Evolutionary conservation across 2,888 invertebrate genomes (phyloP).

Genomic region (Maniola hyperantus): DNA sequence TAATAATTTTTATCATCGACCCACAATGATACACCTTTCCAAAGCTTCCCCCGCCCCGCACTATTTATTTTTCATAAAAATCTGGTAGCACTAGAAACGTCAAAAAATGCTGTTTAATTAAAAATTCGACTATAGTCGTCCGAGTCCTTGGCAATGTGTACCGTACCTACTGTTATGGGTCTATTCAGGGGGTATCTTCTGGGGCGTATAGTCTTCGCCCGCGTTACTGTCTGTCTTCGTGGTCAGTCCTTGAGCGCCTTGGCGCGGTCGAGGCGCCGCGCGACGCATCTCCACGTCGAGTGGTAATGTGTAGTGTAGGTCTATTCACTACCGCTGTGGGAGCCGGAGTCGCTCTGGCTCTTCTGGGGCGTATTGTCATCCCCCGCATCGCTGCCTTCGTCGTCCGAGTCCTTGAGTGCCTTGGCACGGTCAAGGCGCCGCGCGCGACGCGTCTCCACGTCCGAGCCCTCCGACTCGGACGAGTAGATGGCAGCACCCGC

Average conservation of each 20-base stretch:
- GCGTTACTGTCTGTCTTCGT: slow-evolving; percentile 75
- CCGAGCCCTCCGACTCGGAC: slow-evolving; percentile 93
- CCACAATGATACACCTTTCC: too few species aligned
- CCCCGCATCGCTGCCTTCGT: slow-evolving; percentile 72
- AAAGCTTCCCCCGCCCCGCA: too few species aligned
- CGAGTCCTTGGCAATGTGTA: too few species aligned
- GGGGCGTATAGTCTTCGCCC: slow-evolving; percentile 49
- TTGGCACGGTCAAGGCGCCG: slow-evolving; percentile 89
- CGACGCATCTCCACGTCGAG: slow-evolving; percentile 88
- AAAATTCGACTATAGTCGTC: too few species aligned
- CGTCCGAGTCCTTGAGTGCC: slow-evolving; percentile 91
- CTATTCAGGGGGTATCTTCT: slow-evolving; percentile 17
- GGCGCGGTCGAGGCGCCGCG: slow-evolving; percentile 86
- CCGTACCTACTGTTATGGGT: too few species aligned
- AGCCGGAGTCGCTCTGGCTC: slow-evolving; percentile 43
- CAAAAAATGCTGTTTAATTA: too few species aligned
- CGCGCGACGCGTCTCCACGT: slow-evolving; percentile 88
- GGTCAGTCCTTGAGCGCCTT: slow-evolving; percentile 91
- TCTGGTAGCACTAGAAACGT: too few species aligned
- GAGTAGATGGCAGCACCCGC: slow-evolving; percentile 90
- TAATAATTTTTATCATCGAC: too few species aligned
- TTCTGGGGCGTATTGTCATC: slow-evolving; percentile 48
- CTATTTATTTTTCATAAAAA: too few species aligned
- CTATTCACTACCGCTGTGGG: slow-evolving; percentile 53
- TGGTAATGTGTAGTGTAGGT: neutral